Evolutionary conservation across 1,140 invertebrate species (phyloP), one percentile per base, ranked within the genome.

Genomic region (Pseudoatta argentina): DNA sequence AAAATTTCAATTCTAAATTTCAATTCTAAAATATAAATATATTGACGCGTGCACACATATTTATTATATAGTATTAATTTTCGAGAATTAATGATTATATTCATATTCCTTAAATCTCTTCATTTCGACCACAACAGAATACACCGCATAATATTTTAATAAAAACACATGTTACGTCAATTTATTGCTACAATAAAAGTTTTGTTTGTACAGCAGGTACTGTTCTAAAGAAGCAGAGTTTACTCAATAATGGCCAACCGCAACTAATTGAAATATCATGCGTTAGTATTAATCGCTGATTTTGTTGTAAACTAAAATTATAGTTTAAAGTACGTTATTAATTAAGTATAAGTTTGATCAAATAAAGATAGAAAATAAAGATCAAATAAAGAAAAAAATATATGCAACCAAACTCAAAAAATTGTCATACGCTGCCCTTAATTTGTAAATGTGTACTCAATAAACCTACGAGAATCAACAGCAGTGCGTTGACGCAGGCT

Each of bases 391-490:
- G 27, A 63, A 3, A 61, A 44, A 64, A 53, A 44, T 55, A 57
- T 24, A 51, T 21, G 48, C 10, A 3, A 5, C 4, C 21, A 3
- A 51, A 51, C n/a, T 48, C 0, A 44, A 5, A 30, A 21, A 75
- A 51, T 1, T 14, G 4, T 12, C 3, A 18, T n/a, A 59, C 5
- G 0, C 14, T 39, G 3, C 5, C 6, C 2, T 51, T 85, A 83
- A 89, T 85, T 27, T 44, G 18, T 18, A 69, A 75, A 78, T 12
- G 21, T 87, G 53, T n/a, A 85, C 24, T 72, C 76, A 27, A 77
- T 57, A 82, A 86, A 88, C 66, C 57, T 21, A 18, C 14, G 64
- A 66, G 21, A 86, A 89, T 89, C 59, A 86, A 89, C 81, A 53
- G 34, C 27, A 30, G 24, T 51, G 27, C 24, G 51, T 75, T 44